Conservation (phyloP, 2,888 invertebrate species). For the Erebia ligea region DNA sequence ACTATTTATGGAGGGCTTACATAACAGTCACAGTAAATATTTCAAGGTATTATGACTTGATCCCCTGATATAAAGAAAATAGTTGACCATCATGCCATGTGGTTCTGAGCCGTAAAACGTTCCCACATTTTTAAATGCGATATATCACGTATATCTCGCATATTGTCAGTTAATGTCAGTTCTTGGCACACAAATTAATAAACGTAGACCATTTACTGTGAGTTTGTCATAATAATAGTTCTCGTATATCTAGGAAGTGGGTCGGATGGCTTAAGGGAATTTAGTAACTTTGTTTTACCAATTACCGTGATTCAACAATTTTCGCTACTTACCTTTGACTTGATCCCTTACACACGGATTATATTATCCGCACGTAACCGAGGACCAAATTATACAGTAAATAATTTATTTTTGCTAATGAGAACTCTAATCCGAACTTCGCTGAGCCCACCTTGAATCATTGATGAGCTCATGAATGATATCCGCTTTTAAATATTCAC, state of each 20-base stretch:
- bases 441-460: conserved; percentile 36
- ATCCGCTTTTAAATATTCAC: conserved; percentile 48
- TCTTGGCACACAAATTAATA: too few relatives aligned
- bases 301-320: background rate
- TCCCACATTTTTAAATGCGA: too few relatives aligned
- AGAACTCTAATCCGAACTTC: conserved; percentile 26
- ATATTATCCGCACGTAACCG: conserved; percentile 36
- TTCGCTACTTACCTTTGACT: background rate
- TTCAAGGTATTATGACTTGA: too few relatives aligned
- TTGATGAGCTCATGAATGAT: conserved; percentile 45
- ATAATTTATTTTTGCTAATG: conserved; percentile 37
- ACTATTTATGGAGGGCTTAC: conserved; percentile 6
- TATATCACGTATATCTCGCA: too few relatives aligned
- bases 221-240: too few relatives aligned
- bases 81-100: background rate
- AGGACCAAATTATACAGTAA: conserved; percentile 45
- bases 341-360: conserved; percentile 21
- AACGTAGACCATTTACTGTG: too few relatives aligned
- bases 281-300: background rate
- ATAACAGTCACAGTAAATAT: background rate
- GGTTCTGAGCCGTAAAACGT: too few relatives aligned
- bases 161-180: too few relatives aligned
- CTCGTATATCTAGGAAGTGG: too few relatives aligned
- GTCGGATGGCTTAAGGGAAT: too few relatives aligned
- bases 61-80: background rate